phyloP scores from a whole-genome alignment of 2,797 vertebrate species.

The Paratrypauchen microcephalus region DNA sequence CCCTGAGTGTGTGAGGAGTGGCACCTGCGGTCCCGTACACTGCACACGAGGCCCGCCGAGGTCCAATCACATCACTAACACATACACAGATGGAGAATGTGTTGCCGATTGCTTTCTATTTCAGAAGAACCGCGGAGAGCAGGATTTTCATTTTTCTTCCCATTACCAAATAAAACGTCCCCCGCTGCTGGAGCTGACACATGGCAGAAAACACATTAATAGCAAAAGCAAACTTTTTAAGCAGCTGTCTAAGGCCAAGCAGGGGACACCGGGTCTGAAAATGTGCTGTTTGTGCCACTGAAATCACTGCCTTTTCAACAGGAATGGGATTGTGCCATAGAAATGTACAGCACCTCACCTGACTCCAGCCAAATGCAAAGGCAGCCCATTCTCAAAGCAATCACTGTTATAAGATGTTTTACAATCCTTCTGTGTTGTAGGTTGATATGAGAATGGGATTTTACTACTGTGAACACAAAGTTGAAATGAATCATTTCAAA shows the following conservation, averaged over 20 bases:
- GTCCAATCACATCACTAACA: slow-evolving; percentile 38
- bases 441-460: not conserved
- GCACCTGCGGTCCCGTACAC: not conserved
- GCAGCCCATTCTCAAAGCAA: not conserved
- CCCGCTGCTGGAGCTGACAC: slow-evolving; percentile 40
- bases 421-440: not conserved
- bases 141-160: slow-evolving; percentile 58
- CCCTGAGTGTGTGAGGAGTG: not conserved
- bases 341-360: not conserved
- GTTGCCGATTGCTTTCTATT: slow-evolving; percentile 42
- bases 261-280: slow-evolving; percentile 9
- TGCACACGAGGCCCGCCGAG: not conserved
- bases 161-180: slow-evolving; percentile 51
- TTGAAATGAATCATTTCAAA: not conserved
- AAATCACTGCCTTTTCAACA: slow-evolving; percentile 23
- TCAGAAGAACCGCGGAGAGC: slow-evolving; percentile 41
- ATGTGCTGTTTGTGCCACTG: slow-evolving; percentile 23
- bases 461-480: not conserved
- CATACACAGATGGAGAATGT: slow-evolving; percentile 39
- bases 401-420: not conserved
- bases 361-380: not conserved
- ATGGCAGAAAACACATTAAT: slow-evolving; percentile 41
- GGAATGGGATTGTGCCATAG: not conserved
- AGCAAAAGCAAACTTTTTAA: slow-evolving; percentile 35
- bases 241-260: slow-evolving; percentile 16